Percentiles rank a stretch among this genome's conserved stretches.
These are phyloP conservation scores for Bombus superbus DNA, from an alignment of 1,140 invertebrate species.

Conservation along the genomic window DNA sequence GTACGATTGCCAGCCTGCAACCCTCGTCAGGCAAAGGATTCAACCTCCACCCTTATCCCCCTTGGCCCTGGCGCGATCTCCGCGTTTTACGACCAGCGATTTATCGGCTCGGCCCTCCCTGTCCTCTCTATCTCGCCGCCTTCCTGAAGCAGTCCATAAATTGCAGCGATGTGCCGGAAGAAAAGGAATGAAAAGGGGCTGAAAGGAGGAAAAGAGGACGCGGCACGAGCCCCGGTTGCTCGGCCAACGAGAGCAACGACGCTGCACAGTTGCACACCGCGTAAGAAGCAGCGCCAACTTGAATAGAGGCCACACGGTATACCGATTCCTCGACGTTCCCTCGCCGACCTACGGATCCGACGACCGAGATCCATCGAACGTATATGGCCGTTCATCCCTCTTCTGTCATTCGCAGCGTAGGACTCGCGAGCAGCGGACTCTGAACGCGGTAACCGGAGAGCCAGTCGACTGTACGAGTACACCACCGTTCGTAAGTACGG, in stretches of 20 bases:
- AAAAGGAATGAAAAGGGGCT: conserved; percentile 58
- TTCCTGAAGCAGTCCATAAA: conserved; percentile 69
- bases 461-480: conserved; percentile 20
- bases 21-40: conserved; percentile 39
- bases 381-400: conserved; percentile 41
- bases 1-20: conserved; percentile 23
- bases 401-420: conserved; percentile 64
- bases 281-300: conserved; percentile 17
- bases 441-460: neutral
- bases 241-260: no score
- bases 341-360: conserved; percentile 48
- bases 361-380: conserved; percentile 56
- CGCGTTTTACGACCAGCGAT: conserved; percentile 73
- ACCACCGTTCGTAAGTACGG: neutral
- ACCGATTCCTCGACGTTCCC: neutral
- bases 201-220: conserved; percentile 36
- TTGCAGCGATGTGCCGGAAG: conserved; percentile 71
- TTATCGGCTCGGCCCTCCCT: conserved; percentile 66
- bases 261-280: conserved; percentile 22
- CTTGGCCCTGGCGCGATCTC: conserved; percentile 18
- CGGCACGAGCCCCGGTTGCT: neutral
- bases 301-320: conserved; percentile 38
- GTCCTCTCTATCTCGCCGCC: conserved; percentile 52
- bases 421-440: neutral
- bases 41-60: neutral